Evolutionary conservation across 2,888 invertebrate genomes (phyloP).

Genomic region (Amorpha juglandis): DNA sequence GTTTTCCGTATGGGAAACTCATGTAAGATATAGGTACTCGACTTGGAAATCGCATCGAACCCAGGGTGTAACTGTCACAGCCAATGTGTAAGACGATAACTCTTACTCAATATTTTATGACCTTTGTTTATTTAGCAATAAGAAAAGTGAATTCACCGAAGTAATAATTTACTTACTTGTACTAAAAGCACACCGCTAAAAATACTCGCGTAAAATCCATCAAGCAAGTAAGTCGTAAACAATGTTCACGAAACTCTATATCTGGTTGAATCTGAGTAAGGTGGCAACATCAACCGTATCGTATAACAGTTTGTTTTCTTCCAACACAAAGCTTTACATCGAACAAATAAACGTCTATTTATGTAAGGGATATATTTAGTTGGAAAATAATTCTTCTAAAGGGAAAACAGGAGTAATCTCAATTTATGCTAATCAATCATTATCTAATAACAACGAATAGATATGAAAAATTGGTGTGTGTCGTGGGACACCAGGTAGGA

Average conservation of each 20-base stretch:
- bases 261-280: not conserved
- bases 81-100: not conserved
- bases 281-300: conserved; percentile 12
- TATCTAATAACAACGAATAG: too few species aligned
- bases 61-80: not conserved
- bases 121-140: not conserved
- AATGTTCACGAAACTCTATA: conserved; percentile 11
- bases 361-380: not conserved
- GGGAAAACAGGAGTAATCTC: not conserved
- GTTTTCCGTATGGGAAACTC: not conserved
- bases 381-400: not conserved
- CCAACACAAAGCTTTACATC: not conserved
- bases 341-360: conserved; percentile 1
- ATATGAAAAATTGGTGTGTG: too few species aligned
- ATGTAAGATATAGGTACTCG: not conserved
- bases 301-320: conserved; percentile 2
- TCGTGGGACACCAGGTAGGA: too few species aligned
- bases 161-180: not conserved
- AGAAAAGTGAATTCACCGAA: not conserved
- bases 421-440: too few species aligned
- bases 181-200: not conserved
- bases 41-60: too few species aligned
- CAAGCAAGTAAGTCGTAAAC: not conserved
- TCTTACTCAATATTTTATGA: not conserved
- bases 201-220: not conserved